phyloP scores from a whole-genome alignment of 2,888 invertebrate genomes.

The Eupithecia exiguata region DNA sequence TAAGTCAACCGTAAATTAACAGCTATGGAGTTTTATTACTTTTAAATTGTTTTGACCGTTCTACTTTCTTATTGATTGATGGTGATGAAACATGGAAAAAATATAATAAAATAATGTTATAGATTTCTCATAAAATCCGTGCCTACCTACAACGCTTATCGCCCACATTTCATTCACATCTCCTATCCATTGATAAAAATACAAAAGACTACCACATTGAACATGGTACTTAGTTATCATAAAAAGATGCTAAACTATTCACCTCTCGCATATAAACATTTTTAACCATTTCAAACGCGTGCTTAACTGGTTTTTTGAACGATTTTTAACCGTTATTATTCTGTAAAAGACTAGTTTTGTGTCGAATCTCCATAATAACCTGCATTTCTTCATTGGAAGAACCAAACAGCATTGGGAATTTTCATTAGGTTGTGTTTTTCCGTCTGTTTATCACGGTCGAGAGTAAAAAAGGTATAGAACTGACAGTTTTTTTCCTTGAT shows the following conservation, averaged over 20 bases:
- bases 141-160: neutral
- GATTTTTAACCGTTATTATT: constrained; percentile 31
- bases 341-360: constrained; percentile 28
- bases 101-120: constrained; percentile 10
- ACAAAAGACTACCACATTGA: constrained; percentile 7
- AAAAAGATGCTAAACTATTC: constrained; percentile 20
- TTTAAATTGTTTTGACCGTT: constrained; percentile 32
- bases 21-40: constrained; percentile 22
- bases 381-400: constrained; percentile 15
- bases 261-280: constrained; percentile 11
- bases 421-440: neutral
- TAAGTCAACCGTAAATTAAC: constrained; percentile 25
- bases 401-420: neutral
- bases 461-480: neutral
- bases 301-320: constrained; percentile 29
- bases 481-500: neutral
- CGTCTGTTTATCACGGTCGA: neutral
- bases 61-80: constrained; percentile 25
- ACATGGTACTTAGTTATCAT: constrained; percentile 19
- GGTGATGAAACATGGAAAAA: constrained; percentile 12
- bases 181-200: constrained; percentile 15
- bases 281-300: constrained; percentile 12
- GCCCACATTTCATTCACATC: constrained; percentile 8
- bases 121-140: constrained; percentile 1
- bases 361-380: constrained; percentile 31